These are phyloP conservation scores for Troides helena DNA, from an alignment of 2,888 invertebrate species.

Conservation along the genomic window DNA sequence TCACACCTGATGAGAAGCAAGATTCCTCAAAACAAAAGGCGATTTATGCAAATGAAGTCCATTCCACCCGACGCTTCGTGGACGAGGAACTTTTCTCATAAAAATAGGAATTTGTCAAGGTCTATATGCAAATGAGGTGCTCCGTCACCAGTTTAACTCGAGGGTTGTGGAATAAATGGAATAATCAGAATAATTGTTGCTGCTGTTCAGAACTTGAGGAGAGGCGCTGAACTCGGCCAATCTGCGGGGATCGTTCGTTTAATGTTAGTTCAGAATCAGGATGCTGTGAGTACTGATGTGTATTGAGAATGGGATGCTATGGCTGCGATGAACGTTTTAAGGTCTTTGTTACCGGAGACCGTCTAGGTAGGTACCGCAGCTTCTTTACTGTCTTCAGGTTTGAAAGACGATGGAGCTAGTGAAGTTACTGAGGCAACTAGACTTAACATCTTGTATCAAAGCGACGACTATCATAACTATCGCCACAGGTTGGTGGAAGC, in stretches of 20 bases:
- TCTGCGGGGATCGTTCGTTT: conserved; percentile 22
- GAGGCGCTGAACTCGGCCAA: conserved; percentile 17
- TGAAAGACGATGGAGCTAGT: too few species aligned
- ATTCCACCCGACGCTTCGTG: conserved; percentile 6
- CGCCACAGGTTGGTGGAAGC: too few species aligned
- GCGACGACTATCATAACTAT: too few species aligned
- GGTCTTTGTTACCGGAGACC: too few species aligned
- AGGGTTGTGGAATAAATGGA: conserved; percentile 19
- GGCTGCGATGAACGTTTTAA: too few species aligned
- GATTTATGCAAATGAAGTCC: conserved; percentile 16
- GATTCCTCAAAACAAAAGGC: conserved; percentile 4
- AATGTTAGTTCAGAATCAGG: conserved; percentile 11
- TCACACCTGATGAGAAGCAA: neutral
- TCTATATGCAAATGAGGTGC: conserved; percentile 21
- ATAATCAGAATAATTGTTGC: conserved; percentile 27
- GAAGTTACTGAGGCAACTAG: too few species aligned
- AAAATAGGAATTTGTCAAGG: conserved; percentile 27
- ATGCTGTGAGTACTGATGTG: too few species aligned
- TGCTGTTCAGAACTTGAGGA: conserved; percentile 18
- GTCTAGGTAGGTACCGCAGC: too few species aligned
- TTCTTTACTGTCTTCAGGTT: too few species aligned
- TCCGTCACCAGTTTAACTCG: conserved; percentile 18
- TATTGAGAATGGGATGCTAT: too few species aligned
- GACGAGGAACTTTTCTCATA: conserved; percentile 26
- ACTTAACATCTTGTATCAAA: too few species aligned